Percentiles rank a stretch among this genome's conserved stretches.
phyloP scores from a whole-genome alignment of 2,888 invertebrate species.

The Cephalotes varians region DNA sequence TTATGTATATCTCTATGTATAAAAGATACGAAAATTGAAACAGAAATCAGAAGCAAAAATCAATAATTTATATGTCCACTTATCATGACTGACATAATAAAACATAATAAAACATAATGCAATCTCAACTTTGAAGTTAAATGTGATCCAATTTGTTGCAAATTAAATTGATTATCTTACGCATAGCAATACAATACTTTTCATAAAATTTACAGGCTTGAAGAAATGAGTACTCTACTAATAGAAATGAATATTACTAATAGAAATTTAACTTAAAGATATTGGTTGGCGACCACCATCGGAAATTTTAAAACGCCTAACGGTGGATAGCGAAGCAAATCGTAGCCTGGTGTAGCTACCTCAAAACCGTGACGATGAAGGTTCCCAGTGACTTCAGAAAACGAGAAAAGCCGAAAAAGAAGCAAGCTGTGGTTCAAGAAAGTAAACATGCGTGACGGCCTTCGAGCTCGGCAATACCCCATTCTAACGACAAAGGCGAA shows the following conservation, averaged over 20 bases:
- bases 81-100: neutral
- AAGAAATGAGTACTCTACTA: neutral
- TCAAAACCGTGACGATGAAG: slow-evolving; percentile 72
- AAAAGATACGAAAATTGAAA: neutral
- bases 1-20: neutral
- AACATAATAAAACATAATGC: neutral
- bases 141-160: neutral
- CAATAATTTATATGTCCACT: neutral
- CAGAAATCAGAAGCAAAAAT: neutral
- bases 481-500: slow-evolving; percentile 61
- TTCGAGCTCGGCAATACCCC: slow-evolving; percentile 53
- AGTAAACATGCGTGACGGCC: slow-evolving; percentile 71
- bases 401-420: slow-evolving; percentile 56
- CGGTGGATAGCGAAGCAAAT: slow-evolving; percentile 70
- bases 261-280: neutral
- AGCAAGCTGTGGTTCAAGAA: slow-evolving; percentile 49
- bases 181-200: neutral
- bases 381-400: slow-evolving; percentile 33
- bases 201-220: neutral
- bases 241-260: neutral
- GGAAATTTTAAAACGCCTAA: slow-evolving; percentile 62
- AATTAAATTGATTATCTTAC: neutral
- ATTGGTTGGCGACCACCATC: neutral
- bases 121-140: neutral
- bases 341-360: slow-evolving; percentile 45